A percentile compares a stretch with the other conserved stretches of the same genome.
Conservation (phyloP, 2,888 invertebrate genomes). For the Cacoxenus indagator region DNA sequence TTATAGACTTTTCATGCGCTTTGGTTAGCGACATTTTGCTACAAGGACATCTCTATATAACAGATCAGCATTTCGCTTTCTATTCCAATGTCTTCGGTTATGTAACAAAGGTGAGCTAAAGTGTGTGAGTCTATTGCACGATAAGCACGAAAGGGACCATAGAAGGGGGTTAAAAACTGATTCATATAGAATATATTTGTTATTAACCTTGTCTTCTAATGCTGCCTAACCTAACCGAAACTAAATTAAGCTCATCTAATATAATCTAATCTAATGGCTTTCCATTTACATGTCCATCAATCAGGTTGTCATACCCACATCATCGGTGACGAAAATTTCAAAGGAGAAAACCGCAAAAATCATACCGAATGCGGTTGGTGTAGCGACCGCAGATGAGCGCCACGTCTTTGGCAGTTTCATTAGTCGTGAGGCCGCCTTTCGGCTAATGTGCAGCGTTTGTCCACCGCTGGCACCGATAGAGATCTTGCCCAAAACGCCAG, state of each 20-base stretch:
- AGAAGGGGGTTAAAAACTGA: too few species aligned
- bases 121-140: neutral
- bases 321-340: conserved; percentile 87
- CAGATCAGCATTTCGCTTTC: conserved; percentile 95
- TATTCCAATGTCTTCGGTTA: conserved; percentile 97
- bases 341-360: conserved; percentile 95
- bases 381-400: conserved; percentile 82
- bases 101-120: conserved; percentile 84
- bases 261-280: too few species aligned
- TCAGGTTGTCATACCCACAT: conserved; percentile 88
- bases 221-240: too few species aligned
- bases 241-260: too few species aligned
- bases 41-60: conserved; percentile 94
- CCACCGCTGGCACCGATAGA: conserved; percentile 72
- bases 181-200: too few species aligned
- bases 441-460: conserved; percentile 89
- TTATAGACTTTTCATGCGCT: conserved; percentile 90
- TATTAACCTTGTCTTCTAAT: too few species aligned
- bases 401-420: conserved; percentile 92
- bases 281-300: too few species aligned
- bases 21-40: conserved; percentile 91
- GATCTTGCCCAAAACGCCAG: conserved; percentile 55
- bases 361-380: conserved; percentile 94
- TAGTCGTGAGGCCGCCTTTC: conserved; percentile 89
- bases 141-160: too few species aligned